A percentile compares a stretch with the other conserved stretches of the same genome.
Conservation (phyloP, 2,113 vertebrate species). For the Anoura caudifer region DNA sequence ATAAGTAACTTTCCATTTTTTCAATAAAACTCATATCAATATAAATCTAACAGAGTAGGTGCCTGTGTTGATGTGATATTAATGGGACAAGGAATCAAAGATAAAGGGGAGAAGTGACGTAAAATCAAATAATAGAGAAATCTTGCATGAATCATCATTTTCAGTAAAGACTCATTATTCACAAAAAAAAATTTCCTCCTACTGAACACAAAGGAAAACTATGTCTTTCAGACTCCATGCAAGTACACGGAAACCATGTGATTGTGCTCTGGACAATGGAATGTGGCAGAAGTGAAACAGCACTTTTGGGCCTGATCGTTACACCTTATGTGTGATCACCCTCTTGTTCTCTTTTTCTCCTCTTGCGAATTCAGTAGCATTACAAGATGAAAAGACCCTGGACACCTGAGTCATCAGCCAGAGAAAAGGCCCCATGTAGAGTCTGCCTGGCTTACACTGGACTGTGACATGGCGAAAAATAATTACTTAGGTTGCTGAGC, state of each 20-base stretch:
- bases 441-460: neutral
- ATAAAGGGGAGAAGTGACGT: neutral
- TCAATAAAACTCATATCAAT: neutral
- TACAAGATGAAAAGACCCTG: neutral
- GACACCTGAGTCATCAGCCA: neutral
- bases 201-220: neutral
- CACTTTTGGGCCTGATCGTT: neutral
- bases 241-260: neutral
- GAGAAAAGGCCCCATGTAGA: neutral
- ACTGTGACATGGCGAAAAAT: neutral
- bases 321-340: neutral
- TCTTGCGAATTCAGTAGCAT: neutral
- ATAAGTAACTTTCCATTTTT: neutral
- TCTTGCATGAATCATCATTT: neutral
- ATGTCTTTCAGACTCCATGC: neutral
- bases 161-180: neutral
- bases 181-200: neutral
- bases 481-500: neutral
- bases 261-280: neutral
- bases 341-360: neutral
- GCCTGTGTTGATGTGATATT: neutral
- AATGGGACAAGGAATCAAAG: neutral
- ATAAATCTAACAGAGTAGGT: neutral
- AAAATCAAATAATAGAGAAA: neutral
- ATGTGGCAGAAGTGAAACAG: neutral